Percentiles rank a stretch among this genome's conserved stretches.
Evolutionary conservation across 2,113 vertebrate genomes (phyloP).

Genomic region (Apteryx mantelli): DNA sequence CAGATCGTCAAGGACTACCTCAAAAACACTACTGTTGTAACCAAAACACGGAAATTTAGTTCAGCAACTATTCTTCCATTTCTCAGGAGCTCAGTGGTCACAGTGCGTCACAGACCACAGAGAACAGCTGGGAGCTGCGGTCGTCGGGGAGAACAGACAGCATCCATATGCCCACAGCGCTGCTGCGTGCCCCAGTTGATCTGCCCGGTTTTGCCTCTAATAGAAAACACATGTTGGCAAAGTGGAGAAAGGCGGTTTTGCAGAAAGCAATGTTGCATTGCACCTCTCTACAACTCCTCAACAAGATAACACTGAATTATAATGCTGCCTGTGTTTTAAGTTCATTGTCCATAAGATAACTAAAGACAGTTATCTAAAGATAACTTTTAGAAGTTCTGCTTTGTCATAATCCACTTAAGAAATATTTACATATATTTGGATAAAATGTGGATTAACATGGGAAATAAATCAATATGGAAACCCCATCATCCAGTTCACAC

Average conservation of each 20-base stretch:
- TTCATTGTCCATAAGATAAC: background rate
- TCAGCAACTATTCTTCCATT: background rate
- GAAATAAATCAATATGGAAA: background rate
- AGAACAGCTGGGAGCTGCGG: background rate
- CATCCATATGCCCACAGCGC: background rate
- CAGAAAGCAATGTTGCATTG: background rate
- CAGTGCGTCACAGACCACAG: background rate
- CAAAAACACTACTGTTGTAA: background rate
- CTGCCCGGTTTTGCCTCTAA: background rate
- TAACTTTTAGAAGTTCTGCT: background rate
- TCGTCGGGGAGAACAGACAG: background rate
- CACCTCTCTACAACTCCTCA: background rate
- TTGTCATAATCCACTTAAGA: background rate
- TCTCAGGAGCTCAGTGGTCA: background rate
- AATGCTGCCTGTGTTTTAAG: background rate
- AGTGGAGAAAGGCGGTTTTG: background rate
- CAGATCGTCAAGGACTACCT: background rate
- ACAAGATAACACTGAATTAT: background rate
- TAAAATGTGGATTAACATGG: background rate
- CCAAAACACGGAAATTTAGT: background rate
- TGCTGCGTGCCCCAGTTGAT: background rate
- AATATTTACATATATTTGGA: background rate
- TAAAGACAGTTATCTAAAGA: too few relatives aligned
- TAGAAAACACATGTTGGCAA: background rate
- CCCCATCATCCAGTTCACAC: too few relatives aligned